Conservation (phyloP, 1,140 invertebrate genomes). For the Drosophila fuyamai region DNA sequence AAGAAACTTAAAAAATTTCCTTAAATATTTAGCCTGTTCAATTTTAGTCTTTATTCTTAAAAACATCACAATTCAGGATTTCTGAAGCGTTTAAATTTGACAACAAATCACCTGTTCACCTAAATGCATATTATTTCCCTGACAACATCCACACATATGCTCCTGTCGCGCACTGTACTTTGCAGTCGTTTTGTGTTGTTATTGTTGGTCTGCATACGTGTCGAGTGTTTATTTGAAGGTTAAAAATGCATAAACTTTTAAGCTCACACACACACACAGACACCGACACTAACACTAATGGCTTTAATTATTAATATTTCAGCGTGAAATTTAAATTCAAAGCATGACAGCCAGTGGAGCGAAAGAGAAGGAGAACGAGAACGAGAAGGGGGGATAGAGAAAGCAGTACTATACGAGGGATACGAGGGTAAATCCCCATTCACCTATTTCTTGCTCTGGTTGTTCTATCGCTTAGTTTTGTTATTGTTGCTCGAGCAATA, state of each 20-base stretch:
- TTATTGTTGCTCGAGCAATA: constrained; percentile 67
- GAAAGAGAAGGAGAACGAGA: constrained; percentile 4
- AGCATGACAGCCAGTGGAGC: constrained; percentile 46
- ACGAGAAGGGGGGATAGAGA: background rate
- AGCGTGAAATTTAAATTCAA: constrained; percentile 74
- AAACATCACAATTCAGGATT: no score
- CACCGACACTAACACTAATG: constrained; percentile 44
- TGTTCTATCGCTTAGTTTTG: constrained; percentile 33
- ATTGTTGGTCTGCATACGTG: constrained; percentile 53
- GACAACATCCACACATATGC: background rate
- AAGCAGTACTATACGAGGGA: background rate
- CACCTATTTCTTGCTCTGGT: constrained; percentile 16
- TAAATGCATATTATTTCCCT: background rate
- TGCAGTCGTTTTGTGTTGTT: constrained; percentile 25
- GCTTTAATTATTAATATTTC: constrained; percentile 77
- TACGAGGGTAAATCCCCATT: background rate
- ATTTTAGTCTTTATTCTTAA: no score
- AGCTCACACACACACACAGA: constrained; percentile 27
- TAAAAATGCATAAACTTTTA: constrained; percentile 75
- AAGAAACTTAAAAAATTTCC: no score
- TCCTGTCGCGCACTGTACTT: constrained; percentile 17
- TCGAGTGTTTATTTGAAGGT: constrained; percentile 65
- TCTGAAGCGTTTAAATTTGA: no score
- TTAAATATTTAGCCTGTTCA: no score
- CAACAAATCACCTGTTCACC: no score